phyloP scores from a whole-genome alignment of 2,888 invertebrate genomes.

The Scrobipalpa costella region DNA sequence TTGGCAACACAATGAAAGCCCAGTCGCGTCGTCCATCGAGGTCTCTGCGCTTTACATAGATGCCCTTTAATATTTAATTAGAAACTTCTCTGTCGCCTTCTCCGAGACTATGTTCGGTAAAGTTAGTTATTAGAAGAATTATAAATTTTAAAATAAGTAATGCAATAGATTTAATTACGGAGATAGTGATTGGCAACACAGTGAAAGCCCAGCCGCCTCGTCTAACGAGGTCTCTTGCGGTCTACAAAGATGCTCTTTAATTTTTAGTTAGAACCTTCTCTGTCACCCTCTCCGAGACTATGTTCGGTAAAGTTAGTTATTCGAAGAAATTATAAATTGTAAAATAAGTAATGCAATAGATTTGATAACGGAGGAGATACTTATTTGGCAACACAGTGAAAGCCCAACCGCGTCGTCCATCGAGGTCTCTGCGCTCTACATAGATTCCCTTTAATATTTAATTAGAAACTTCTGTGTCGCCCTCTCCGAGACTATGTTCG shows the following conservation, averaged over 20 bases:
- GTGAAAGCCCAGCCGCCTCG: constrained; percentile 37
- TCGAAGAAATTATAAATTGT: constrained; percentile 64
- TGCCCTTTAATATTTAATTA: constrained; percentile 70
- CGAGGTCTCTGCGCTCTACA: constrained; percentile 43
- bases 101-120: constrained; percentile 45
- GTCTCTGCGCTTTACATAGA: constrained; percentile 43
- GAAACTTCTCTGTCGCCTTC: constrained; percentile 56
- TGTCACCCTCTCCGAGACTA: constrained; percentile 42
- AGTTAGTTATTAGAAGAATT: constrained; percentile 55
- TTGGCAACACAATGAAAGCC: constrained; percentile 27
- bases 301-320: constrained; percentile 45
- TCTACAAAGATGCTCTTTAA: constrained; percentile 54
- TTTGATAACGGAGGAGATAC: too few relatives aligned
- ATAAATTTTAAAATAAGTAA: constrained; percentile 48
- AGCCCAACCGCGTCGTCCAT: constrained; percentile 42
- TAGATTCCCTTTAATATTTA: constrained; percentile 65
- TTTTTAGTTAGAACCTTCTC: constrained; percentile 71
- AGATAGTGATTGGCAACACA: not conserved
- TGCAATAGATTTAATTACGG: too few relatives aligned
- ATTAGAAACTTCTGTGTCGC: constrained; percentile 62
- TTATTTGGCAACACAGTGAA: not conserved
- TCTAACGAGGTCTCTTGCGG: constrained; percentile 43
- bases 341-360: too few relatives aligned
- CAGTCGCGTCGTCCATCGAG: constrained; percentile 44
- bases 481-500: constrained; percentile 43